phyloP scores from a whole-genome alignment of 2,113 vertebrate species.

The Vidua macroura region DNA sequence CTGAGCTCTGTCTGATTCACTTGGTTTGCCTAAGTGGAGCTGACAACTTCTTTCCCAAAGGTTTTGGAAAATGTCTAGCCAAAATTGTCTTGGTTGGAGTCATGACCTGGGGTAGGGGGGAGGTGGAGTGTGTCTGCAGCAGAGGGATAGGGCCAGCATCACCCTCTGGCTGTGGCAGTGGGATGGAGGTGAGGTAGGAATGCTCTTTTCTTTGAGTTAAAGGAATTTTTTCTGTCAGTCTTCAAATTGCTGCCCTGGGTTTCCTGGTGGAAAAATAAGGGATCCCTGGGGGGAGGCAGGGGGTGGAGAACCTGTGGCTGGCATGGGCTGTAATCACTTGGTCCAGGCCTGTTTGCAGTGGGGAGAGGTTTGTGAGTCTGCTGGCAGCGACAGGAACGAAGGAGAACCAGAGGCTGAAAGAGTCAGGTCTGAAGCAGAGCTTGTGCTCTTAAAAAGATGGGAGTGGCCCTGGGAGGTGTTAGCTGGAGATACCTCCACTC shows the following conservation, averaged over 20 bases:
- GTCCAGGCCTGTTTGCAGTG: background rate
- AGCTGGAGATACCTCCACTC: background rate
- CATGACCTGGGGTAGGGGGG: background rate
- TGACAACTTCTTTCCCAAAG: background rate
- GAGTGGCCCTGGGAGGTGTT: background rate
- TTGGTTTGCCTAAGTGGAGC: background rate
- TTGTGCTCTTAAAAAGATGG: background rate
- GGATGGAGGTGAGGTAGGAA: background rate
- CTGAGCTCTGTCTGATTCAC: background rate
- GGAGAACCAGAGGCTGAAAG: background rate
- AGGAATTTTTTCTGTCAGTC: background rate
- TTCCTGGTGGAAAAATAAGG: background rate
- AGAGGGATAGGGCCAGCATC: accelerated
- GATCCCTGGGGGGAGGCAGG: accelerated
- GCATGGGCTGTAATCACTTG: background rate
- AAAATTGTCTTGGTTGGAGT: background rate
- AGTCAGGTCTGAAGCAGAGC: background rate
- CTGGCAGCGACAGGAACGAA: background rate
- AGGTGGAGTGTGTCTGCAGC: accelerated
- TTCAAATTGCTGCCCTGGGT: background rate
- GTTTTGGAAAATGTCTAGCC: background rate
- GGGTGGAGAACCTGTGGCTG: background rate
- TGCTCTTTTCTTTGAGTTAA: background rate
- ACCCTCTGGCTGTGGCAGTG: background rate
- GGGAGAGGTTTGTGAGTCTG: background rate